These are phyloP conservation scores for Arvicanthis niloticus DNA, from an alignment of 2,113 vertebrate genomes.

Conservation along the genomic window DNA sequence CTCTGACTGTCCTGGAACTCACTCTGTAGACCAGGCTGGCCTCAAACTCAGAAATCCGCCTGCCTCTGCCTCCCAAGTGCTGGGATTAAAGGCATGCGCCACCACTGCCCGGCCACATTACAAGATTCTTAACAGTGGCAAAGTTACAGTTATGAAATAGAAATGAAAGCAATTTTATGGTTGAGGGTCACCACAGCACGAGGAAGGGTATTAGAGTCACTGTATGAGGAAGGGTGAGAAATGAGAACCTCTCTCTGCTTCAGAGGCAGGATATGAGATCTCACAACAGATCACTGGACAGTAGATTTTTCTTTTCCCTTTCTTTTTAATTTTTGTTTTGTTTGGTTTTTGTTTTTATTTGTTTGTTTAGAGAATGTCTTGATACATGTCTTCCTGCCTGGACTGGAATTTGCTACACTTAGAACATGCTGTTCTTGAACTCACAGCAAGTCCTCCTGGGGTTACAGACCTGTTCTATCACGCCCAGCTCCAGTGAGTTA, in stretches of 20 bases:
- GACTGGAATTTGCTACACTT: not conserved
- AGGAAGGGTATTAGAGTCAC: not conserved
- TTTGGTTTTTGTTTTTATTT: too few species aligned
- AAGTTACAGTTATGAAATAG: not conserved
- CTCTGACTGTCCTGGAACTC: too few species aligned
- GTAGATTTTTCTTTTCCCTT: not conserved
- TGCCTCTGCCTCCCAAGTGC: too few species aligned
- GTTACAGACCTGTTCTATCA: not conserved
- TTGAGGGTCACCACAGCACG: not conserved
- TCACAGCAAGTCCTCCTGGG: not conserved
- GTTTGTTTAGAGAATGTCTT: not conserved
- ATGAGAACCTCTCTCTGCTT: not conserved
- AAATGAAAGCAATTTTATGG: not conserved
- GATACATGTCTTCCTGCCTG: not conserved
- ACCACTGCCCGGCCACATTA: too few species aligned
- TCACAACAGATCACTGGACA: not conserved
- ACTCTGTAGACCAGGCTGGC: too few species aligned
- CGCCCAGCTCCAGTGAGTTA: not conserved
- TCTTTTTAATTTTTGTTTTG: not conserved
- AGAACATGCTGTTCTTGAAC: not conserved
- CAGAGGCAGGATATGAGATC: not conserved
- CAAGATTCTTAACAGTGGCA: not conserved
- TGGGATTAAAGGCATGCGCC: too few species aligned
- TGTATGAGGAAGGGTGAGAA: not conserved
- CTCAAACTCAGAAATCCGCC: too few species aligned